Conservation (phyloP, 2,888 invertebrate genomes). For the Cenopis cana region DNA sequence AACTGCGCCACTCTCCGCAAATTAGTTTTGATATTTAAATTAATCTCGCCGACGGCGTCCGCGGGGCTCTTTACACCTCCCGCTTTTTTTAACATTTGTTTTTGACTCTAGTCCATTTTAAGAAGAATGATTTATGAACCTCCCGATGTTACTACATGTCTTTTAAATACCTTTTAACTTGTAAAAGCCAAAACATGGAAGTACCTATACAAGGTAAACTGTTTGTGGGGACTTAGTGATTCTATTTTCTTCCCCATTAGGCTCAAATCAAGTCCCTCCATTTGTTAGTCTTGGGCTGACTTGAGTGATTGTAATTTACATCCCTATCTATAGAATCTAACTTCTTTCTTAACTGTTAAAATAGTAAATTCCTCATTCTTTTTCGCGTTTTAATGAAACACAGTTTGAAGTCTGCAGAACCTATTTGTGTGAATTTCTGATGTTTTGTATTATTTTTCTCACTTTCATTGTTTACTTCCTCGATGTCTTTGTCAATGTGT, state of each 20-base stretch:
- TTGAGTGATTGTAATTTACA: background rate
- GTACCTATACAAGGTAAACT: background rate
- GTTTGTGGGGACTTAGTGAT: too few relatives aligned
- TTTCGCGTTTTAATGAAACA: background rate
- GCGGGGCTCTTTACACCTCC: constrained; percentile 51
- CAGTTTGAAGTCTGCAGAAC: background rate
- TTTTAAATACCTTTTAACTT: background rate
- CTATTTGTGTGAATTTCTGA: background rate
- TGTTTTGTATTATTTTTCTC: too few relatives aligned
- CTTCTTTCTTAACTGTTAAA: background rate
- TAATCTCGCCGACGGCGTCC: constrained; percentile 67
- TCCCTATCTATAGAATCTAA: background rate
- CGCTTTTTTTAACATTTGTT: constrained; percentile 30
- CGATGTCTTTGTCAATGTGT: too few relatives aligned
- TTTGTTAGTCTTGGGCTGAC: too few relatives aligned
- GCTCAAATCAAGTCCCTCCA: too few relatives aligned
- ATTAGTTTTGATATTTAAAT: constrained; percentile 84
- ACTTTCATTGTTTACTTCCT: too few relatives aligned
- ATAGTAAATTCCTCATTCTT: background rate
- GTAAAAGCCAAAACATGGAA: background rate
- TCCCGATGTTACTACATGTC: background rate
- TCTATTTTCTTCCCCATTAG: too few relatives aligned
- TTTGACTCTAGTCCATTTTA: too few relatives aligned
- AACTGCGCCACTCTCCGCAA: constrained; percentile 74
- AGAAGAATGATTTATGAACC: too few relatives aligned